Percentiles rank a stretch among this genome's conserved stretches.
phyloP scores from a whole-genome alignment of 2,797 vertebrate genomes.

The Coranthus polyacanthus region DNA sequence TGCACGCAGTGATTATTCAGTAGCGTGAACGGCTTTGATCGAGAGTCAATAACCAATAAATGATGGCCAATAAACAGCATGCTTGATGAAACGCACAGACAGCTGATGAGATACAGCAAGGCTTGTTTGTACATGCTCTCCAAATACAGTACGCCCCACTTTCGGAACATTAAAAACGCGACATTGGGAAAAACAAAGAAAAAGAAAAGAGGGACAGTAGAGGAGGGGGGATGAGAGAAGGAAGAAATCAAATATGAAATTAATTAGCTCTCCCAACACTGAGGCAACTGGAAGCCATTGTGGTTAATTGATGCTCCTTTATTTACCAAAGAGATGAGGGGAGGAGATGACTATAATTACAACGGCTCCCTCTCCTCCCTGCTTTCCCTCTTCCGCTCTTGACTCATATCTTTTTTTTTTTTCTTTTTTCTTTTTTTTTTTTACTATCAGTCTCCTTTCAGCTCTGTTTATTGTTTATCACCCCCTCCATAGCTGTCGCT shows the following conservation, averaged over 20 bases:
- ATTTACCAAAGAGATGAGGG: slow-evolving; percentile 65
- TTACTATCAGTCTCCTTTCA: slow-evolving; percentile 28
- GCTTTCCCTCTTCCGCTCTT: slow-evolving; percentile 18
- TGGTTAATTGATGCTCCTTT: slow-evolving; percentile 67
- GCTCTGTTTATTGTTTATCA: slow-evolving; percentile 45
- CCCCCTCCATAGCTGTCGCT: slow-evolving; percentile 10
- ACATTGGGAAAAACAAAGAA: slow-evolving; percentile 7
- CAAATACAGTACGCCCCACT: neutral
- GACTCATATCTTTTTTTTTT: slow-evolving; percentile 19
- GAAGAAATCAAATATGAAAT: slow-evolving; percentile 34
- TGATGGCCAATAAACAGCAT: no score
- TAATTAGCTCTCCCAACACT: slow-evolving; percentile 45
- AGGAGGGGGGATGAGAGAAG: slow-evolving; percentile 21
- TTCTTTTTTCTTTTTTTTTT: slow-evolving; percentile 20
- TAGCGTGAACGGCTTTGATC: slow-evolving; percentile 30
- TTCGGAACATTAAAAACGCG: neutral
- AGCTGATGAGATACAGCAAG: neutral
- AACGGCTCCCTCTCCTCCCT: slow-evolving; percentile 20
- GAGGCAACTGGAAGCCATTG: slow-evolving; percentile 56
- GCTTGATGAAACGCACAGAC: neutral
- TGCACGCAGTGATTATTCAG: slow-evolving; percentile 21
- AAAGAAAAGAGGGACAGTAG: neutral
- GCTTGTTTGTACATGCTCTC: neutral
- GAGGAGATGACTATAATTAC: slow-evolving; percentile 64
- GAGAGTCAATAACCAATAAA: neutral